Conservation (phyloP, 1,140 invertebrate genomes). For the Zaprionus ghesquierei region DNA sequence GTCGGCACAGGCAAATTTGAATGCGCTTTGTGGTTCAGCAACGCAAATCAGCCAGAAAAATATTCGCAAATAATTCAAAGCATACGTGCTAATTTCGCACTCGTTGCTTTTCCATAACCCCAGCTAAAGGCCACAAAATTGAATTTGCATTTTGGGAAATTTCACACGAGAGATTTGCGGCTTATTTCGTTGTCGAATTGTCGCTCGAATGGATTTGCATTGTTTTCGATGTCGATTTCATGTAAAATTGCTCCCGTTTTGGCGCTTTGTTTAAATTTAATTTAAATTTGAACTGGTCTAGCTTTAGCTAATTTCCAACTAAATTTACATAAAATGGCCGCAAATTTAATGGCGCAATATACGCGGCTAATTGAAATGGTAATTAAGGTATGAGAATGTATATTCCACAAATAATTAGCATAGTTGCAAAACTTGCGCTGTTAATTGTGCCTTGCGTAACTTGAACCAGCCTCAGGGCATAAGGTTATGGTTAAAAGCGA, state of each 20-base stretch:
- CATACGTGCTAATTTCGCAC: conserved; percentile 35
- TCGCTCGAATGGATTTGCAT: background rate
- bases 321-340: background rate
- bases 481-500: background rate
- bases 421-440: background rate
- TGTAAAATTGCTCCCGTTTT: background rate
- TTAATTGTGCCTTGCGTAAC: conserved; percentile 3
- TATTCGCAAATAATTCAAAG: conserved; percentile 43
- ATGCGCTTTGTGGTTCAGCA: conserved; percentile 45
- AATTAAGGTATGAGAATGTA: background rate
- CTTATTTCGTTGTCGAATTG: conserved; percentile 1
- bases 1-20: conserved; percentile 49
- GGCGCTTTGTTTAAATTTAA: background rate
- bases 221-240: background rate
- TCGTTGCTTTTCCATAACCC: conserved; percentile 1
- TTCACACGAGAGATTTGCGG: background rate
- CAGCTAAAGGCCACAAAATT: conserved; percentile 30
- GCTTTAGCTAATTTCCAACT: background rate
- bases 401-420: background rate
- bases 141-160: conserved; percentile 10
- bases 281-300: background rate
- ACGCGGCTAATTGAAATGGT: background rate
- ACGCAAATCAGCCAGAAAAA: background rate
- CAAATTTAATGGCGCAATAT: background rate
- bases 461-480: background rate